Base-by-base conservation (phyloP, 2,113 vertebrate species). In the Brachyhypopomus gauderio region DNA sequence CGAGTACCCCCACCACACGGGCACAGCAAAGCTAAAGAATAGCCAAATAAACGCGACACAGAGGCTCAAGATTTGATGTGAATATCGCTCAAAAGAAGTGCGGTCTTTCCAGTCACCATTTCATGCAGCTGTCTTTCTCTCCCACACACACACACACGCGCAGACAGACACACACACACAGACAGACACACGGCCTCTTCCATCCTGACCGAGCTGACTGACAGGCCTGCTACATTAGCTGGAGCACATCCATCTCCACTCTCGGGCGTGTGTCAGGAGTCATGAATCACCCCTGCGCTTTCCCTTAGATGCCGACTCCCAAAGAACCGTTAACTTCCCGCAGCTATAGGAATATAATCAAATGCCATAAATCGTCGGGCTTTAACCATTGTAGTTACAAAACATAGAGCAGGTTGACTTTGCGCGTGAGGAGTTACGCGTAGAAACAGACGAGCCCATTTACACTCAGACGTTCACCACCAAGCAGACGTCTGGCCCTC, bases 41-140 rank as follows among this genome's bases (percentile, higher is more conserved):
- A 9, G 41, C 41, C 41, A 41, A 41, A 41, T 1, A 30, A 30
- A 30, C 30, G 30, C 41, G 1, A 5, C 41, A 41, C 41, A 41
- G 41, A 8, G 41, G 41, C 5, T 41, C 5, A 41, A 3, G 30
- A 30, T 30, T 30, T 30, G 41, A 41, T 41, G 41, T 41, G 41
- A 41, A 41, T 9, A 9, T 41, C 41, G 41, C 41, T 41, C 41
- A 41, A 1, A 41, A 9, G 41, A 41, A 41, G 41, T 41, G 3
- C 41, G 7, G 5, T 41, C 41, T 8, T 41, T 41, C 41, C 41
- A 41, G 41, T 22, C 19, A 34, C 48, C 17, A 83, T 78, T 72
- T 83, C 81, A 83, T 52, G 80, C 58, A 70, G 55, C 23, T 72
- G 30, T 30, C 30, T 30, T 30, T 30, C 30, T 30, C 30, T 30